Percentiles rank a stretch among this genome's conserved stretches.
These are phyloP conservation scores for Siniperca knerii DNA, from an alignment of 2,113 vertebrate species.

Conservation along the genomic window DNA sequence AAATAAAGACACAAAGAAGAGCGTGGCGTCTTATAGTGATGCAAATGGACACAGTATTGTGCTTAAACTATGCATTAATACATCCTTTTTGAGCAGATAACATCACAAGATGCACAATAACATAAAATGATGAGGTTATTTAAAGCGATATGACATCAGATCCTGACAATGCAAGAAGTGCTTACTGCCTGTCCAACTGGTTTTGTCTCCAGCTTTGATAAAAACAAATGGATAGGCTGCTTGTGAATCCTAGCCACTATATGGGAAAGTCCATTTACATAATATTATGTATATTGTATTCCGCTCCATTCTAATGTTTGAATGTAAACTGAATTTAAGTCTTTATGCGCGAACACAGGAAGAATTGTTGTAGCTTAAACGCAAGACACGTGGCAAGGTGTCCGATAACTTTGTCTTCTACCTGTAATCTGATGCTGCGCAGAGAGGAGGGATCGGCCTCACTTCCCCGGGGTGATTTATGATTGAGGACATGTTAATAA, in stretches of 20 bases:
- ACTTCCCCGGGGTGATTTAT: conserved; percentile 83
- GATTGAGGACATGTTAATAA: conserved; percentile 88
- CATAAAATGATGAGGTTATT: conserved; percentile 72
- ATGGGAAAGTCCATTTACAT: conserved; percentile 70
- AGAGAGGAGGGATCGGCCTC: conserved; percentile 71
- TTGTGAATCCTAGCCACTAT: conserved; percentile 32
- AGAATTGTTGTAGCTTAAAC: conserved; percentile 56
- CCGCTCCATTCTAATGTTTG: conserved; percentile 46
- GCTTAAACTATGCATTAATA: conserved; percentile 72
- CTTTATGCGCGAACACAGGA: neutral
- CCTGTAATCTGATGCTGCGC: conserved; percentile 82
- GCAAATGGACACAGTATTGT: conserved; percentile 67
- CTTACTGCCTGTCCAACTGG: conserved; percentile 58
- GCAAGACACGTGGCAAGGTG: conserved; percentile 65
- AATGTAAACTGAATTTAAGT: conserved; percentile 55
- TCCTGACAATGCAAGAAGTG: conserved; percentile 72
- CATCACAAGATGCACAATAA: conserved; percentile 65
- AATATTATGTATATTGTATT: conserved; percentile 79
- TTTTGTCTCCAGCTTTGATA: conserved; percentile 67
- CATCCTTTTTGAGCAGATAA: conserved; percentile 63
- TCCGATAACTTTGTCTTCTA: conserved; percentile 82
- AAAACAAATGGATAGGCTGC: conserved; percentile 64
- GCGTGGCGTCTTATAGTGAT: conserved; percentile 63
- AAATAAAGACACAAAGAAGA: neutral
- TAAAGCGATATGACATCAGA: conserved; percentile 74